phyloP scores from a whole-genome alignment of 2,113 vertebrate genomes.

The Phainopepla nitens region DNA sequence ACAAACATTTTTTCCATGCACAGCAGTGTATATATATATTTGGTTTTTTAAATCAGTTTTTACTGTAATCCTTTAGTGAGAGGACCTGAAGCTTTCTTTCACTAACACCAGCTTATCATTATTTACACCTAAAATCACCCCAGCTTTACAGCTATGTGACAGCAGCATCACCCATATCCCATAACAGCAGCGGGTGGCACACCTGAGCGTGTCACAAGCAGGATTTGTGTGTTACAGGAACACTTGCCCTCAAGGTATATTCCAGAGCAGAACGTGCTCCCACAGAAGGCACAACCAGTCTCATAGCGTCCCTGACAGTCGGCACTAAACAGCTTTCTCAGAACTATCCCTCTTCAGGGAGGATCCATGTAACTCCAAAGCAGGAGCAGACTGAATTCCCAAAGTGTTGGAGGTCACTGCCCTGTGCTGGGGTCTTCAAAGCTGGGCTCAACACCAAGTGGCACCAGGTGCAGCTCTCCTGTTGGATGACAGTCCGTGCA shows the following conservation, averaged over 20 bases:
- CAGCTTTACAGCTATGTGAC: background rate
- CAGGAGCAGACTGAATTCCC: background rate
- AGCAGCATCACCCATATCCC: background rate
- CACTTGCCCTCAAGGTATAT: background rate
- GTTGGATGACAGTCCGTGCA: accelerated
- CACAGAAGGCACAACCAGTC: background rate
- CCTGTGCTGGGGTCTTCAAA: background rate
- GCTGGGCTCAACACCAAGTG: background rate
- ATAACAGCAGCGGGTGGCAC: accelerated
- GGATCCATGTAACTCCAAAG: background rate
- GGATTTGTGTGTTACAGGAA: accelerated
- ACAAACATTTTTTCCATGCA: background rate
- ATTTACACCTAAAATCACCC: background rate
- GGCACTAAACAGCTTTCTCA: background rate
- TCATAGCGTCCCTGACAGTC: background rate
- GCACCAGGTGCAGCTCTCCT: background rate
- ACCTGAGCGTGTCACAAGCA: accelerated
- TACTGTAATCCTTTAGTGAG: background rate
- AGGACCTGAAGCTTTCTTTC: background rate
- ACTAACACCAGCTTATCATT: background rate
- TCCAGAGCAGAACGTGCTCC: background rate
- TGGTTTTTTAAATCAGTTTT: background rate
- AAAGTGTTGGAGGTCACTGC: accelerated
- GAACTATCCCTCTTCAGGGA: background rate
- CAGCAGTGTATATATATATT: background rate